Evolutionary conservation across 2,113 vertebrate genomes (phyloP).

Genomic region (Syngnathus scovelli): DNA sequence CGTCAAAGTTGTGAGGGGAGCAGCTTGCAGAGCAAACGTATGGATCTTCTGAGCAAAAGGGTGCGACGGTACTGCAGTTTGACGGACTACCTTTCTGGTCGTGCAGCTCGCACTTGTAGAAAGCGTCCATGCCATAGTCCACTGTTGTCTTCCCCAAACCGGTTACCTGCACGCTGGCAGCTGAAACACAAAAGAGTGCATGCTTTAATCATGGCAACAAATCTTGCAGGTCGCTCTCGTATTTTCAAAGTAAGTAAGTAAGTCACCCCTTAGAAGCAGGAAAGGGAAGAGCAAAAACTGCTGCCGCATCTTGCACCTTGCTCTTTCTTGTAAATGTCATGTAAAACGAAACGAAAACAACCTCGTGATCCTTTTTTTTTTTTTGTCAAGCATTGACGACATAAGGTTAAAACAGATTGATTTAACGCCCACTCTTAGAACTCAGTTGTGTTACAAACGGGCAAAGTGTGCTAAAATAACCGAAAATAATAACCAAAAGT

Average conservation of each 20-base stretch:
- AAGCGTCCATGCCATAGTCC: constrained; percentile 5
- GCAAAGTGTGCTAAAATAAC: no score
- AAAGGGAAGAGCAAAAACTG: neutral
- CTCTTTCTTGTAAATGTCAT: no score
- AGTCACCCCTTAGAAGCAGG: constrained; percentile 27
- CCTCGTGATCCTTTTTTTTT: no score
- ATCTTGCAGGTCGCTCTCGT: no score
- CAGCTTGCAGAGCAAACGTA: neutral
- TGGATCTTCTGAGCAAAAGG: neutral
- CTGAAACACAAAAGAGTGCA: constrained; percentile 14
- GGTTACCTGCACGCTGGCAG: neutral
- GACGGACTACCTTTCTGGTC: constrained; percentile 18
- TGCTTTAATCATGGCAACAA: neutral
- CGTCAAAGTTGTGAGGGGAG: neutral
- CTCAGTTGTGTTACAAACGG: no score
- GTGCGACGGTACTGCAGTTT: no score
- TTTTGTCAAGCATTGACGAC: no score
- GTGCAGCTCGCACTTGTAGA: constrained; percentile 23
- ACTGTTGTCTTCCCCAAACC: constrained; percentile 14
- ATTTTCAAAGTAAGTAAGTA: neutral
- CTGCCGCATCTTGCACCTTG: constrained; percentile 14
- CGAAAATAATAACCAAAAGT: no score
- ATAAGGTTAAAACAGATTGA: no score
- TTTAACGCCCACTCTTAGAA: no score
- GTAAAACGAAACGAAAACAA: no score